phyloP scores from a whole-genome alignment of 2,113 vertebrate species.

The Seriola rivoliana region DNA sequence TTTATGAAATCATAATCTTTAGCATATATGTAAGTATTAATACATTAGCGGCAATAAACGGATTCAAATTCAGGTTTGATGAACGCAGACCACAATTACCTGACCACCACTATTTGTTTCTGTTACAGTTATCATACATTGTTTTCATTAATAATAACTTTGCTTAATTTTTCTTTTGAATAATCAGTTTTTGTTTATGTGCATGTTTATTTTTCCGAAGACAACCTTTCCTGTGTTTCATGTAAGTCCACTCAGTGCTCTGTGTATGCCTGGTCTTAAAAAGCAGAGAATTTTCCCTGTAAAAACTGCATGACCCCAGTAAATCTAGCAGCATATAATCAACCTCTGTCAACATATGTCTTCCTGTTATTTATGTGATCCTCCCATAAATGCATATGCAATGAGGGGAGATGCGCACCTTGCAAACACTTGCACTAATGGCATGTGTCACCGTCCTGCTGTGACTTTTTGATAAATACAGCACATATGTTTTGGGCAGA shows the following conservation, averaged over 20 bases:
- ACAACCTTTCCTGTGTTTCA: neutral
- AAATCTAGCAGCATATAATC: neutral
- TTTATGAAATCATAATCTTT: neutral
- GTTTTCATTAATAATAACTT: too few species aligned
- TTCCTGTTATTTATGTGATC: neutral
- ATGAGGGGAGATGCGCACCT: neutral
- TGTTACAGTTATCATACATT: too few species aligned
- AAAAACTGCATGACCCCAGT: neutral
- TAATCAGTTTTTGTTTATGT: neutral
- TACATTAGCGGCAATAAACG: neutral
- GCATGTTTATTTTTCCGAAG: neutral
- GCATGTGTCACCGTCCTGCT: neutral
- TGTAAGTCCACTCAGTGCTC: neutral
- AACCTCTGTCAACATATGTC: neutral
- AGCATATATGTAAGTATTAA: neutral
- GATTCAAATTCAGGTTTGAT: neutral
- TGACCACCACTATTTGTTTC: neutral
- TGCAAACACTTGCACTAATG: neutral
- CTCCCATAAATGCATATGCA: constrained; percentile 4
- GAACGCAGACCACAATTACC: neutral
- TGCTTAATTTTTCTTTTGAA: neutral
- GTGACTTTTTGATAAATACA: neutral
- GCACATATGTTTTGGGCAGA: neutral
- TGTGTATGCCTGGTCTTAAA: neutral
- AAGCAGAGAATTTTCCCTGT: neutral